Evolutionary conservation across 2,888 invertebrate genomes (phyloP), one percentile per base, ranked within the genome.

Genomic region (Leuctra nigra): DNA sequence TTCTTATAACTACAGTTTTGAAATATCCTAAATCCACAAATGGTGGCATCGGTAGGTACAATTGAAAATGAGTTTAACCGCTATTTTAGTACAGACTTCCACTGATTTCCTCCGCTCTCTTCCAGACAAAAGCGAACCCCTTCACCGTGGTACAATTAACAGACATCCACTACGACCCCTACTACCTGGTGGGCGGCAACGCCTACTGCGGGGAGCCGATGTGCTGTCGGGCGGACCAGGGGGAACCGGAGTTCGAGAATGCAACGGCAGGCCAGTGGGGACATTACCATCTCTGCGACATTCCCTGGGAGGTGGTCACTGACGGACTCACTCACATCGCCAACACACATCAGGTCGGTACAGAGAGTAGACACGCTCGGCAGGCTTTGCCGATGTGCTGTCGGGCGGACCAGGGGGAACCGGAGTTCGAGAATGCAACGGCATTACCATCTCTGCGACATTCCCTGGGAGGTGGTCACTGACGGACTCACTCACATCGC

Each of bases 111-210:
- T 22, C 24, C 23, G 23, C 14, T 4, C 22, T 29, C 6, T 7
- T 29, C 13, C 14, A 56, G 44, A 33, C 11, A 22, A 33, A 20
- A 18, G 25, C 18, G 20, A 33, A 59, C 25, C 35, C 53, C 41
- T 13, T 69, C 3, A 68, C 71, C 54, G 69, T 88, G 13, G 75
- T 84, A 1, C 83, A 91, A 36, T 66, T 91, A 53, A 82, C 86
- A 0, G 91, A 94, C 67, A 79, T 88, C 22, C 93, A 93, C 68
- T 80, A 85, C 54, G 92, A 93, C 70, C 83, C 84, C 0, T 67
- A 78, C 1, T 93, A 93, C 67, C 75, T 77, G 62, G 76, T 80
- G 0, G 80, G 79, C 24, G 79, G 84, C 1, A 80, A 83, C 50
- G 83, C 87, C 0, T 73, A 79, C 2, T 93, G 93, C 67, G 78